phyloP scores from a whole-genome alignment of 2,113 vertebrate species.

The Geococcyx californianus region DNA sequence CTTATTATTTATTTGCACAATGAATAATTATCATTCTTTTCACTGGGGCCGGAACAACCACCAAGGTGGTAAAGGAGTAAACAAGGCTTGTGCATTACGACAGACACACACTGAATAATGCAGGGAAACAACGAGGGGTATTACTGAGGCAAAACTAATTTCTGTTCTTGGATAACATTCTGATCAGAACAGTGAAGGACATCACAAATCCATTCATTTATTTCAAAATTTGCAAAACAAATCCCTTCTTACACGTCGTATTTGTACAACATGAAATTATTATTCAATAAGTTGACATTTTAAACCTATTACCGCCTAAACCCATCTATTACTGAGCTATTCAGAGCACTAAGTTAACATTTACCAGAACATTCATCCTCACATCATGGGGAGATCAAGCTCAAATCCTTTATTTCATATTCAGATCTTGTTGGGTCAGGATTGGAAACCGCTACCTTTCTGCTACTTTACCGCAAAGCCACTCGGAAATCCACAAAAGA shows the following conservation, averaged over 20 bases:
- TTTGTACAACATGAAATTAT: slow-evolving; percentile 85
- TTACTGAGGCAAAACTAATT: slow-evolving; percentile 66
- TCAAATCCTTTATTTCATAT: slow-evolving; percentile 89
- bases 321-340: slow-evolving; percentile 86
- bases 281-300: slow-evolving; percentile 90
- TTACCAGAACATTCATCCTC: slow-evolving; percentile 83
- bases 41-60: neutral
- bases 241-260: slow-evolving; percentile 82
- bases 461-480: slow-evolving; percentile 83
- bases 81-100: slow-evolving; percentile 36
- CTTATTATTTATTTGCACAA: neutral
- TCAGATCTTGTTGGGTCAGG: slow-evolving; percentile 85
- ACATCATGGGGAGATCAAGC: slow-evolving; percentile 83
- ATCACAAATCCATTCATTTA: slow-evolving; percentile 82
- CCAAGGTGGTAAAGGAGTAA: slow-evolving; percentile 11
- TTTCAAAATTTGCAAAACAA: slow-evolving; percentile 87
- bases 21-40: slow-evolving; percentile 22
- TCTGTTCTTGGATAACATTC: slow-evolving; percentile 67
- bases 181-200: slow-evolving; percentile 78
- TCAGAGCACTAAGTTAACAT: slow-evolving; percentile 88
- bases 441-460: slow-evolving; percentile 82
- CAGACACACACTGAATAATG: neutral
- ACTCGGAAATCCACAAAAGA: slow-evolving; percentile 83
- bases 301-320: slow-evolving; percentile 86
- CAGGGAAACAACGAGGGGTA: slow-evolving; percentile 21